Base-by-base conservation (phyloP, 1,140 invertebrate species). In the Colletes gigas region DNA sequence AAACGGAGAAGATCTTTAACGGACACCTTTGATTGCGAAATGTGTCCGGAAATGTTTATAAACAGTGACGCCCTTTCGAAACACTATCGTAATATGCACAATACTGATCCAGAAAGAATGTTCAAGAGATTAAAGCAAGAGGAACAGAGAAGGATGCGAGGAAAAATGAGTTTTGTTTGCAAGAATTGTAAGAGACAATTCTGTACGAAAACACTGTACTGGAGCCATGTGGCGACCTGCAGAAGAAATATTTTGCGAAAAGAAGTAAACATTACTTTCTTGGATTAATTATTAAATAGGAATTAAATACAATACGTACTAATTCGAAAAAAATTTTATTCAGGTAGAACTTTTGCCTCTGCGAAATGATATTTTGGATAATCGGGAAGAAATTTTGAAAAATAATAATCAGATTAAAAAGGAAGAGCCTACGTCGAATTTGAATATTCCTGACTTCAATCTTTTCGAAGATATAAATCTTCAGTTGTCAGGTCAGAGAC, bases 401-500 rank as follows among this genome's bases (percentile, higher is more conserved):
- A 93, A 93, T 60, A 93, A 92, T 68, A 93, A 93, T 81, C 89
- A 92, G 73, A 91, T 92, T 21, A 92, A 93, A 68, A 89, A 89
- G 44, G 92, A 93, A 14, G 90, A 92, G 8, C 52, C 82, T 8
- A 88, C 91, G 19, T 88, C 90, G 0, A 91, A 93, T 67, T 78
- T 93, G 4, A 94, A 94, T 75, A 93, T 93, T 72, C 93, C 93
- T 7, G 93, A 94, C 44, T 94, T 93, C 62, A 93, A 92, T 81
- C 85, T 94, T 0, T 93, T 93, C 57, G 93, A 93, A 57, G 92
- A 91, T 67, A 93, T 93, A 15, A 93, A 93, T 79, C 82, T 93
- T 83, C 93, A 93, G 67, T 63, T 93, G 0, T 93, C 92, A 1
- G 39, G 91, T 77, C 19, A 92, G 39, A 93, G 91, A 65, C 92